A percentile compares a stretch with the other conserved stretches of the same genome.
phyloP scores from a whole-genome alignment of 2,888 invertebrate species.

The Mythimna pallens region DNA sequence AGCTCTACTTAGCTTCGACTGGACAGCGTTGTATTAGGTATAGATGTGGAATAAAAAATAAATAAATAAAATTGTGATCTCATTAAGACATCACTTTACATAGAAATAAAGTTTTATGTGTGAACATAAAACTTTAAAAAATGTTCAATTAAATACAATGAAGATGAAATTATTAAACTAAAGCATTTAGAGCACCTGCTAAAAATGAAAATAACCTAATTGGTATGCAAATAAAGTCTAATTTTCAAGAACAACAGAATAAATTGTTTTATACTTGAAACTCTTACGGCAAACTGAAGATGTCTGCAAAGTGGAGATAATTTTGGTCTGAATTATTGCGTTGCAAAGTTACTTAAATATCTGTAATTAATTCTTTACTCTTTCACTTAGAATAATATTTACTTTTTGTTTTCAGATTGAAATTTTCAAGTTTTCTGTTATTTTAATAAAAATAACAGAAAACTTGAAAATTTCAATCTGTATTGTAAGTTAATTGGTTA shows the following conservation, averaged over 20 bases:
- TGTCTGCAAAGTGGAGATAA: conserved; percentile 38
- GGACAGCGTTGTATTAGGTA: too few species aligned
- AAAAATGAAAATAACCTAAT: conserved; percentile 19
- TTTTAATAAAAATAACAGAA: too few species aligned
- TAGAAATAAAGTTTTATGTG: too few species aligned
- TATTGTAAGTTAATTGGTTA: too few species aligned
- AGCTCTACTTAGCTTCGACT: too few species aligned
- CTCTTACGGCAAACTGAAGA: conserved; percentile 6
- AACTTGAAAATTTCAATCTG: too few species aligned
- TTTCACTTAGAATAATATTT: background rate
- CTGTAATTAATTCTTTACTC: background rate
- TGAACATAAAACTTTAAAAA: too few species aligned
- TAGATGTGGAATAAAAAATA: too few species aligned
- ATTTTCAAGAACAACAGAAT: conserved; percentile 22
- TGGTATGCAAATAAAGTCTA: conserved; percentile 39
- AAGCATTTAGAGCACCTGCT: conserved; percentile 1
- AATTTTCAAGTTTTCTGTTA: too few species aligned
- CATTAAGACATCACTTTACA: background rate
- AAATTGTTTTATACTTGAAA: conserved; percentile 13
- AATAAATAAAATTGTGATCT: too few species aligned
- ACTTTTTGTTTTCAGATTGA: too few species aligned
- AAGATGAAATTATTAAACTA: conserved; percentile 10
- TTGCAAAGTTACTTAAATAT: conserved; percentile 7
- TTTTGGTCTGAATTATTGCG: conserved; percentile 16
- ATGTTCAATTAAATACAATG: conserved; percentile 4